Conservation (phyloP, 1,140 invertebrate species). For the Ganaspis sp. region DNA sequence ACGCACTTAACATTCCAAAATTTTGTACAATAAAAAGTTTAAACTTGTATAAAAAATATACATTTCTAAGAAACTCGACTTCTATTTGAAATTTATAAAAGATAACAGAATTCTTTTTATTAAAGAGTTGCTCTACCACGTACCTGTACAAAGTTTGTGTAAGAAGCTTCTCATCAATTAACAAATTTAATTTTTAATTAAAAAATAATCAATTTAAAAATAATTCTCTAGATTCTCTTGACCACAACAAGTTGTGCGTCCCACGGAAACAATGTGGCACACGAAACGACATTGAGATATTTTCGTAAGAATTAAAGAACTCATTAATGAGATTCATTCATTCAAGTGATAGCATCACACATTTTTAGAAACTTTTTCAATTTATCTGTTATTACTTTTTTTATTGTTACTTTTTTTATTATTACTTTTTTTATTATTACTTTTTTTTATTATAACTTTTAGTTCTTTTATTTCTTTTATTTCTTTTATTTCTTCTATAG, state of each 20-base stretch:
- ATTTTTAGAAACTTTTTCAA: not conserved
- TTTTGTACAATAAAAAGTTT: constrained; percentile 2
- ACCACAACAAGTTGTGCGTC: constrained; percentile 9
- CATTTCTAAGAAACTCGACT: constrained; percentile 6
- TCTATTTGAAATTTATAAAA: not conserved
- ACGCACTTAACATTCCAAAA: constrained; percentile 9
- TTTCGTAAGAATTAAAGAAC: constrained; percentile 41
- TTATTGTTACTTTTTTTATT: not conserved
- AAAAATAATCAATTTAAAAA: not conserved
- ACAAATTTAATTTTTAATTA: too few relatives aligned
- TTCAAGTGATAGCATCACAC: not conserved
- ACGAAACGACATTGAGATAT: constrained; percentile 40
- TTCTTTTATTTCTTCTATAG: too few relatives aligned
- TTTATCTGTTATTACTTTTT: not conserved
- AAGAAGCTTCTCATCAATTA: not conserved
- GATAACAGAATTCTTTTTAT: not conserved
- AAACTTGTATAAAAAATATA: constrained; percentile 14
- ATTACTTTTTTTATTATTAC: too few relatives aligned
- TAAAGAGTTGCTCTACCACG: not conserved
- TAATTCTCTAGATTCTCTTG: constrained; percentile 12
- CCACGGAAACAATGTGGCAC: constrained; percentile 11
- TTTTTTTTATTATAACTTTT: too few relatives aligned
- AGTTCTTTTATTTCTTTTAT: too few relatives aligned
- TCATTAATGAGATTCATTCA: constrained; percentile 35
- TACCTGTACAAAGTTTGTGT: not conserved